phyloP scores from a whole-genome alignment of 2,888 invertebrate species.

The Autographa pulchrina region DNA sequence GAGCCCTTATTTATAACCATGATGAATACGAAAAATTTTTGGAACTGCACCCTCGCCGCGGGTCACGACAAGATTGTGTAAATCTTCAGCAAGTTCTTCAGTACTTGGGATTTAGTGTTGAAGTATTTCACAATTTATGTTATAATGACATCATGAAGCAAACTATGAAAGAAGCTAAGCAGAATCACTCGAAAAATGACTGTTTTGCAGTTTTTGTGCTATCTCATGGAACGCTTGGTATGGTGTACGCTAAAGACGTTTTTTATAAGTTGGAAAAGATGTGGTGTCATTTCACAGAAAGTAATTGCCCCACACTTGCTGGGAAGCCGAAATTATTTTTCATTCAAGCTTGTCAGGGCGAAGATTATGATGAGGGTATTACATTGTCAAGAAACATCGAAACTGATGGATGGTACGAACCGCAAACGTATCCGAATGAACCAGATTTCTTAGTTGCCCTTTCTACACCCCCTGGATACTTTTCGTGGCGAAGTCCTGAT shows the following conservation, averaged over 20 bases:
- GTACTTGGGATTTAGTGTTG: constrained; percentile 92
- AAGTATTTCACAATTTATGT: constrained; percentile 92
- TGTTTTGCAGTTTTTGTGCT: constrained; percentile 95
- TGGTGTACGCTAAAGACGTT: constrained; percentile 95
- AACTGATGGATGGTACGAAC: constrained; percentile 92
- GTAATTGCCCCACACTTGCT: constrained; percentile 94
- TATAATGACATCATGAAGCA: constrained; percentile 91
- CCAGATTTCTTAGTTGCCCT: constrained; percentile 98
- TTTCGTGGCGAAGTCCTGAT: constrained; percentile 98
- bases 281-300: constrained; percentile 94
- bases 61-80: constrained; percentile 95
- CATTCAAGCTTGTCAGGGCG: constrained; percentile 98
- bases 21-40: constrained; percentile 93
- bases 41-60: constrained; percentile 92
- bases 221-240: constrained; percentile 96
- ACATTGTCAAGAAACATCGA: constrained; percentile 90
- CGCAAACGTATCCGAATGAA: constrained; percentile 96
- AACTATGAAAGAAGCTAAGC: constrained; percentile 91
- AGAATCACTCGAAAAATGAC: constrained; percentile 95
- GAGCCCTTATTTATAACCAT: constrained; percentile 97
- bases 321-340: constrained; percentile 95
- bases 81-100: constrained; percentile 91
- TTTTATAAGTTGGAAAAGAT: constrained; percentile 94
- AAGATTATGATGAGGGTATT: constrained; percentile 94
- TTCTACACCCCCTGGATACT: constrained; percentile 98